phyloP scores from a whole-genome alignment of 2,113 vertebrate species.

The Myotis brandtii region DNA sequence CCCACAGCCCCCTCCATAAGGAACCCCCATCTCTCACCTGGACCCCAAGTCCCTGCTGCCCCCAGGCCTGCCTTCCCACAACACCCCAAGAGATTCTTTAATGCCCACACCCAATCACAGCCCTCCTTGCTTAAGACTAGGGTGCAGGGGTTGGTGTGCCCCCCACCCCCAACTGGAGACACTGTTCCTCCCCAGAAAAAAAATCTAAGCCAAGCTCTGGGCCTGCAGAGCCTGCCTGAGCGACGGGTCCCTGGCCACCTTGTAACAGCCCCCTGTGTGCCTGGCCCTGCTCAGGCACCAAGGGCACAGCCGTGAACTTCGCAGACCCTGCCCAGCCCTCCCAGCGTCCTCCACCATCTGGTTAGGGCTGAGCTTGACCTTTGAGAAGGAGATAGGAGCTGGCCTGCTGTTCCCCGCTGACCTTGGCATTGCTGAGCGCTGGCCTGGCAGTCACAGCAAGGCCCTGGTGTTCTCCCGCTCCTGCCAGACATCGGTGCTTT shows the following conservation, averaged over 20 bases:
- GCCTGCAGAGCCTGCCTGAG: too few species aligned
- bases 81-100: neutral
- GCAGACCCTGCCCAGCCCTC: neutral
- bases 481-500: neutral
- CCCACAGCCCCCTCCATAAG: too few species aligned
- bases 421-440: conserved; percentile 27
- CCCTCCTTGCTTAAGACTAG: neutral
- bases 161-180: neutral
- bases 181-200: neutral
- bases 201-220: neutral
- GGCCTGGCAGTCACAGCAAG: neutral
- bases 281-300: neutral
- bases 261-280: neutral
- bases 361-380: neutral
- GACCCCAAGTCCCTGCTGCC: neutral
- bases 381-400: neutral
- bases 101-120: neutral
- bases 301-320: neutral
- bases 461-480: neutral
- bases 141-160: neutral
- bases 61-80: neutral
- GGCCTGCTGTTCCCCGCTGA: neutral
- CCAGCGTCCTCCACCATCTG: fast-evolving
- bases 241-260: fast-evolving
- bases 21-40: neutral